These are phyloP conservation scores for Deroplatys truncata DNA, from an alignment of 2,888 invertebrate species.

Conservation along the genomic window DNA sequence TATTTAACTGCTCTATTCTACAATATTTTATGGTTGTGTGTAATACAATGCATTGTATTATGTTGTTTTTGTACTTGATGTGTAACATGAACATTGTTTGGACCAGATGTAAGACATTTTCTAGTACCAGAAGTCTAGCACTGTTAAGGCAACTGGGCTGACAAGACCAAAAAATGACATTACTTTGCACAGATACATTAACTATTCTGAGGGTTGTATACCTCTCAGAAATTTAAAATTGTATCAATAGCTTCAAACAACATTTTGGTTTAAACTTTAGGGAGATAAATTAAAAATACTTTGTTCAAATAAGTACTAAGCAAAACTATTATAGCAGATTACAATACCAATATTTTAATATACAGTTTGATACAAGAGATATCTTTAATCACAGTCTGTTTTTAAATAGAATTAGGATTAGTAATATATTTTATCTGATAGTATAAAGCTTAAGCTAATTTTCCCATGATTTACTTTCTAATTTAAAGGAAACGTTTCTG, in stretches of 20 bases:
- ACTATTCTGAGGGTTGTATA: background rate
- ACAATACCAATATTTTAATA: too few relatives aligned
- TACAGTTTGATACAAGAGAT: too few relatives aligned
- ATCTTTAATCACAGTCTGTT: too few relatives aligned
- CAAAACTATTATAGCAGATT: too few relatives aligned
- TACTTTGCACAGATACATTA: background rate
- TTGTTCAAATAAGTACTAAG: too few relatives aligned
- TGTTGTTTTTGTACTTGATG: background rate
- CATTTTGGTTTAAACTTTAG: too few relatives aligned
- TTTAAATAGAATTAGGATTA: too few relatives aligned
- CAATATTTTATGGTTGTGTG: background rate
- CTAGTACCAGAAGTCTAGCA: background rate
- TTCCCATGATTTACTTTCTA: too few relatives aligned
- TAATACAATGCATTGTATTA: conserved; percentile 1
- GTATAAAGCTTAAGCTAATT: too few relatives aligned
- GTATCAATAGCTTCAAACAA: background rate
- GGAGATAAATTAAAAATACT: too few relatives aligned
- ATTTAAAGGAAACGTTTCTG: too few relatives aligned
- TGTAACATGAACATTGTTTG: background rate
- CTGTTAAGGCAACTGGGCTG: background rate
- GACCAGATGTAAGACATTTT: background rate
- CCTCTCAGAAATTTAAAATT: background rate
- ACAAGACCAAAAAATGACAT: background rate
- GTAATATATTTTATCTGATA: too few relatives aligned
- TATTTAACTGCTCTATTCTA: background rate